Conservation (phyloP, 1,140 invertebrate species). For the Pogonognathellus flavescens region DNA sequence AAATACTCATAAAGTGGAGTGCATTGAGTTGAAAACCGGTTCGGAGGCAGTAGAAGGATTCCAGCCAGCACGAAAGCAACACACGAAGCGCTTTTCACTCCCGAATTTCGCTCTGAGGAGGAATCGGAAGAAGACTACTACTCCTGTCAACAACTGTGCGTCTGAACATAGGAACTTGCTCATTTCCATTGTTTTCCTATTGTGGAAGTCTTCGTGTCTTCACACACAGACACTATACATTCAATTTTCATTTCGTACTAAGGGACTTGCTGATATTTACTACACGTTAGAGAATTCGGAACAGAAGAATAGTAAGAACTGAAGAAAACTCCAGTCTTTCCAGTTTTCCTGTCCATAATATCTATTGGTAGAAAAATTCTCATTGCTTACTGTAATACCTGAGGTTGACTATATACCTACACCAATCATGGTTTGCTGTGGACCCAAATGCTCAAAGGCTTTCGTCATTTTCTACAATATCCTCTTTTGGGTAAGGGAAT, state of each 20-base stretch:
- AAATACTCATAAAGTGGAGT: slow-evolving; percentile 16
- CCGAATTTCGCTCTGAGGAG: background rate
- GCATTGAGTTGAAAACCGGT: slow-evolving; percentile 21
- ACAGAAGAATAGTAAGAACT: background rate
- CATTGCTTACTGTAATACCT: background rate
- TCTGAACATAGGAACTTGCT: background rate
- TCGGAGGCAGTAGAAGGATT: slow-evolving; percentile 19
- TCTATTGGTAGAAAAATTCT: background rate
- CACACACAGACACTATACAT: too few relatives aligned
- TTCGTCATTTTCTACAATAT: slow-evolving; percentile 73
- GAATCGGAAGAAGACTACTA: too few relatives aligned
- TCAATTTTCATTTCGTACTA: too few relatives aligned
- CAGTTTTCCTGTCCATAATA: background rate
- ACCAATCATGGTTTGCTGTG: slow-evolving; percentile 59
- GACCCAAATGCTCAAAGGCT: slow-evolving; percentile 70
- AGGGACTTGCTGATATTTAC: too few relatives aligned
- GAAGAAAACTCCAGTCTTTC: background rate
- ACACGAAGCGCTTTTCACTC: background rate
- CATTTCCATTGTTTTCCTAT: slow-evolving; percentile 11
- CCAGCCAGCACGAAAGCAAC: background rate
- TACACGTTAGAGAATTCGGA: background rate
- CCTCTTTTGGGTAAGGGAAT: slow-evolving; percentile 73
- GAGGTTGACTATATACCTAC: slow-evolving; percentile 1
- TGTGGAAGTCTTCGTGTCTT: background rate
- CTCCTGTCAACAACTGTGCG: background rate